Conservation (phyloP, 2,797 vertebrate genomes). For the Choloepus didactylus region DNA sequence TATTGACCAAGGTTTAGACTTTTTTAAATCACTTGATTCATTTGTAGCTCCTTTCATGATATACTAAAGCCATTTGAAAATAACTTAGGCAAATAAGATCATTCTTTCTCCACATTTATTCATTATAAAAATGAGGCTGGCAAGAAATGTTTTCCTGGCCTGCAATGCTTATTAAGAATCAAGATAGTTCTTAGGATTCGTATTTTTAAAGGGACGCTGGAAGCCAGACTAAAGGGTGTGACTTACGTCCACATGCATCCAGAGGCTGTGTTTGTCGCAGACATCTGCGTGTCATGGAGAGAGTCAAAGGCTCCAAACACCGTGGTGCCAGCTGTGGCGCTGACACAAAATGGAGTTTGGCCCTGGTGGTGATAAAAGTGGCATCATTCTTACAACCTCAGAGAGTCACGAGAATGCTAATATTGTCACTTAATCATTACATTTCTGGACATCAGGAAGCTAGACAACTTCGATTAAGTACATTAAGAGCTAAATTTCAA, state of each 20-base stretch:
- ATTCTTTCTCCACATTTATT: neutral
- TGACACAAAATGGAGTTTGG: constrained; percentile 89
- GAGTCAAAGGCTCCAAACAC: constrained; percentile 90
- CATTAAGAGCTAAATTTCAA: neutral
- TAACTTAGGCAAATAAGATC: neutral
- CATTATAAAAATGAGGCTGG: neutral
- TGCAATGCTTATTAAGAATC: neutral
- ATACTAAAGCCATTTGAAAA: neutral
- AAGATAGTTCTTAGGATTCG: neutral
- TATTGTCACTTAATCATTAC: accelerated
- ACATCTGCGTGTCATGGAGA: constrained; percentile 86
- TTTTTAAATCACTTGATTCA: neutral
- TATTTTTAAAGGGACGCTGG: neutral
- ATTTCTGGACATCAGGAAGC: neutral
- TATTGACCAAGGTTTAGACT: neutral
- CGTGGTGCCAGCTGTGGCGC: constrained; percentile 88
- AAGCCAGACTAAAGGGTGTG: neutral
- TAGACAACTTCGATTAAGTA: neutral
- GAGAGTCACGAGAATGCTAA: no score
- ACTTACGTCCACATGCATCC: constrained; percentile 90
- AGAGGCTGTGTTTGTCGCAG: constrained; percentile 86
- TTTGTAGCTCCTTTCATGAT: neutral
- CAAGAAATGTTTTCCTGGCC: neutral
- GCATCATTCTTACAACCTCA: accelerated
- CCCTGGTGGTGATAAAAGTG: constrained; percentile 81